A percentile compares a stretch with the other conserved stretches of the same genome.
phyloP scores from a whole-genome alignment of 2,888 invertebrate genomes.

The Archaeoteleia sp. region DNA sequence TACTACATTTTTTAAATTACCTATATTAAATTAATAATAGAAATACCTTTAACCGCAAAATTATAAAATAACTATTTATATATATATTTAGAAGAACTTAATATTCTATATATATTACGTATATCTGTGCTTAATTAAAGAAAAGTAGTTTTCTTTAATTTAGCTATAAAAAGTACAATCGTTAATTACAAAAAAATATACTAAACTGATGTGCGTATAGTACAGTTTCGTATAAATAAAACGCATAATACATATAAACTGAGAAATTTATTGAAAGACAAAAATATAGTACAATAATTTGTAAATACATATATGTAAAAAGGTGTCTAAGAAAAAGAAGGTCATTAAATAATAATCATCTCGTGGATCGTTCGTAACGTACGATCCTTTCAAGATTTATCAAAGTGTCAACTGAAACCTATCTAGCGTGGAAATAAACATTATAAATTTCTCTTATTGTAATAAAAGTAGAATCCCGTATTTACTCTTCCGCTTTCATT shows the following conservation, averaged over 20 bases:
- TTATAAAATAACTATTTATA: too few relatives aligned
- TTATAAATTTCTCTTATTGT: conserved; percentile 56
- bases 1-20: too few relatives aligned
- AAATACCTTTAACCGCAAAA: too few relatives aligned
- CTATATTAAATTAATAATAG: too few relatives aligned
- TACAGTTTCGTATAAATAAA: conserved; percentile 29
- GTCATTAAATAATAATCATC: conserved; percentile 55
- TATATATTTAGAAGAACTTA: too few relatives aligned
- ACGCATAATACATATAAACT: conserved; percentile 51
- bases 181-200: conserved; percentile 23
- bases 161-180: too few relatives aligned
- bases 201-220: too few relatives aligned
- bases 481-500: conserved; percentile 52
- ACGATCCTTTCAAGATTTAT: conserved; percentile 40
- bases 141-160: too few relatives aligned
- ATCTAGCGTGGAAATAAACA: conserved; percentile 42
- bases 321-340: conserved; percentile 53
- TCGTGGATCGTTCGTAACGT: conserved; percentile 32
- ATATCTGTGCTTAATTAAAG: too few relatives aligned
- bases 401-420: conserved; percentile 53
- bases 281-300: conserved; percentile 66
- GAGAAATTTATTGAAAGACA: conserved; percentile 65
- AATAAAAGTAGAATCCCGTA: conserved; percentile 63
- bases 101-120: too few relatives aligned
- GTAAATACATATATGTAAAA: conserved; percentile 59